A percentile compares a stretch with the other conserved stretches of the same genome.
These are phyloP conservation scores for Habropoda laboriosa DNA, from an alignment of 1,140 invertebrate species.

Conservation along the genomic window DNA sequence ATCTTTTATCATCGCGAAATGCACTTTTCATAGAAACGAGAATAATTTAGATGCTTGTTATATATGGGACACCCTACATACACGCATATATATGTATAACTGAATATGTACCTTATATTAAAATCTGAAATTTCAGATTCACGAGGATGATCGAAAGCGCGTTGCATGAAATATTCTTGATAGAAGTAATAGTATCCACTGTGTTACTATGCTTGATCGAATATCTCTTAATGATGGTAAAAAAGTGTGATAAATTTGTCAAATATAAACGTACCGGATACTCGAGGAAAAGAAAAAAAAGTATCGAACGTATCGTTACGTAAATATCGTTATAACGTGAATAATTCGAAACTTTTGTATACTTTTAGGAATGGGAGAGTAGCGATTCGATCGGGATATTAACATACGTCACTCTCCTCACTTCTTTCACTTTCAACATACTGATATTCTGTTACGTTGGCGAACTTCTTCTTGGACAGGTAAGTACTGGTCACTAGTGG, in stretches of 20 bases:
- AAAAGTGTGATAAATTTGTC: background rate
- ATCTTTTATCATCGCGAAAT: too few relatives aligned
- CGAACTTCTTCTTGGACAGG: constrained; percentile 66
- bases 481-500: constrained; percentile 23
- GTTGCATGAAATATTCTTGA: constrained; percentile 42
- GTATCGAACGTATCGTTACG: too few relatives aligned
- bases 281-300: background rate
- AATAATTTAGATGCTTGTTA: too few relatives aligned
- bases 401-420: constrained; percentile 61
- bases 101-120: background rate
- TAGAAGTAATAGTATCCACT: constrained; percentile 51
- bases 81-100: too few relatives aligned
- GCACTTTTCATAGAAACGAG: too few relatives aligned
- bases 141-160: constrained; percentile 14
- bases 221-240: constrained; percentile 61
- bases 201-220: constrained; percentile 50
- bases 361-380: constrained; percentile 67
- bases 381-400: constrained; percentile 47
- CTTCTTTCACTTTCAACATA: constrained; percentile 67
- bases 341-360: too few relatives aligned
- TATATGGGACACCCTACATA: too few relatives aligned
- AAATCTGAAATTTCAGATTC: constrained; percentile 51
- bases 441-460: constrained; percentile 71
- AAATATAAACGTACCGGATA: background rate
- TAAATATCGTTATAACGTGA: too few relatives aligned